Conservation (phyloP, 2,888 invertebrate genomes). For the Sesia bembeciformis region DNA sequence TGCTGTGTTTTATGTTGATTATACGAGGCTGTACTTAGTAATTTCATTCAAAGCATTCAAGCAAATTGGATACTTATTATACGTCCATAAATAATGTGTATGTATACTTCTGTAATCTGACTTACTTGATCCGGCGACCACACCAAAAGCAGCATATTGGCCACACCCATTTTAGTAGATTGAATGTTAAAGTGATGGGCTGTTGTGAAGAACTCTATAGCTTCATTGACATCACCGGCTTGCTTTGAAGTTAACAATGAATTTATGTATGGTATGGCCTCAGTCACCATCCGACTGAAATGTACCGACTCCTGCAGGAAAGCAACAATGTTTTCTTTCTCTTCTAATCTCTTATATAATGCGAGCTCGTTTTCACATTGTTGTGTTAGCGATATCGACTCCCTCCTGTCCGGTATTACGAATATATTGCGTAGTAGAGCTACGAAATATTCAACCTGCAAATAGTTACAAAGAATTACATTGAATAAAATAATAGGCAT, state of each 20-base stretch:
- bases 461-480: conserved; percentile 3
- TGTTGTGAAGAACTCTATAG: conserved; percentile 90
- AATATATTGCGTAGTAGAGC: conserved; percentile 57
- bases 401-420: conserved; percentile 44
- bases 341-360: conserved; percentile 69
- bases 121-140: conserved; percentile 84
- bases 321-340: conserved; percentile 77
- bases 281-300: conserved; percentile 61
- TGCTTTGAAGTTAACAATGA: conserved; percentile 82
- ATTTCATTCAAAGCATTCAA: neutral
- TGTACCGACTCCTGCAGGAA: conserved; percentile 80
- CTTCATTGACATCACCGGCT: conserved; percentile 88
- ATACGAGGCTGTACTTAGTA: neutral
- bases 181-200: conserved; percentile 86
- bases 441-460: conserved; percentile 61
- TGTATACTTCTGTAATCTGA: neutral
- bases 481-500: too few relatives aligned
- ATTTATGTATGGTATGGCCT: conserved; percentile 76
- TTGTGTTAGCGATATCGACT: conserved; percentile 40
- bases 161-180: conserved; percentile 80
- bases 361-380: conserved; percentile 60
- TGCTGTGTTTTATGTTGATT: neutral
- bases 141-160: conserved; percentile 84
- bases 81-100: too few relatives aligned
- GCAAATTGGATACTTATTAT: too few relatives aligned